These are phyloP conservation scores for Girardinichthys multiradiatus DNA, from an alignment of 2,113 vertebrate species.

Conservation along the genomic window DNA sequence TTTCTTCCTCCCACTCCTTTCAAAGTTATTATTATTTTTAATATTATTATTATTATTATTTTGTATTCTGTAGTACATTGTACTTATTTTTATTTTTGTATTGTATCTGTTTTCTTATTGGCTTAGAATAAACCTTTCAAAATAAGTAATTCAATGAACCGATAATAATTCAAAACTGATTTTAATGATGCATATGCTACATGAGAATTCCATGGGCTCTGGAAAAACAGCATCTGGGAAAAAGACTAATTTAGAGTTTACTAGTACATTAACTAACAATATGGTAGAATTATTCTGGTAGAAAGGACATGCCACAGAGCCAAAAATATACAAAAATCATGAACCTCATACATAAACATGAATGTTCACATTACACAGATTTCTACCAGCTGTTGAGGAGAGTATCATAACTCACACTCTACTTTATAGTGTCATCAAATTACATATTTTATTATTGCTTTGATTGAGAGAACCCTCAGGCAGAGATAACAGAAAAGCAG, in stretches of 20 bases:
- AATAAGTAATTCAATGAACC: no score
- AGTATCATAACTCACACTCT: constrained; percentile 13
- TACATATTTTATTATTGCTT: constrained; percentile 19
- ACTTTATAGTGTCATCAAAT: constrained; percentile 3
- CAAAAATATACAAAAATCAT: not conserved
- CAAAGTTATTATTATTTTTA: no score
- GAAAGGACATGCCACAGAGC: not conserved
- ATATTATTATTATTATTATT: no score
- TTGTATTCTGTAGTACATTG: no score
- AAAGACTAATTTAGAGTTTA: not conserved
- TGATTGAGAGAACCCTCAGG: constrained; percentile 1
- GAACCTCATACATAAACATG: not conserved
- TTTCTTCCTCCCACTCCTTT: no score
- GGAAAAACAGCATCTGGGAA: not conserved
- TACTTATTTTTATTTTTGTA: no score
- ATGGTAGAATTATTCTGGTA: not conserved
- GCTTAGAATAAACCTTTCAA: no score
- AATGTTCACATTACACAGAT: not conserved
- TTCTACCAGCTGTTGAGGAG: not conserved
- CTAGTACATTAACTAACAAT: not conserved
- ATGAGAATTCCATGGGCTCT: not conserved
- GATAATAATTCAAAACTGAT: no score
- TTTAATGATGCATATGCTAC: no score
- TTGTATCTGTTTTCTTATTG: no score
- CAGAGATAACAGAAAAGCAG: not conserved